Evolutionary conservation across 2,888 invertebrate genomes (phyloP).

Genomic region (Lissocephala sabroskyi): DNA sequence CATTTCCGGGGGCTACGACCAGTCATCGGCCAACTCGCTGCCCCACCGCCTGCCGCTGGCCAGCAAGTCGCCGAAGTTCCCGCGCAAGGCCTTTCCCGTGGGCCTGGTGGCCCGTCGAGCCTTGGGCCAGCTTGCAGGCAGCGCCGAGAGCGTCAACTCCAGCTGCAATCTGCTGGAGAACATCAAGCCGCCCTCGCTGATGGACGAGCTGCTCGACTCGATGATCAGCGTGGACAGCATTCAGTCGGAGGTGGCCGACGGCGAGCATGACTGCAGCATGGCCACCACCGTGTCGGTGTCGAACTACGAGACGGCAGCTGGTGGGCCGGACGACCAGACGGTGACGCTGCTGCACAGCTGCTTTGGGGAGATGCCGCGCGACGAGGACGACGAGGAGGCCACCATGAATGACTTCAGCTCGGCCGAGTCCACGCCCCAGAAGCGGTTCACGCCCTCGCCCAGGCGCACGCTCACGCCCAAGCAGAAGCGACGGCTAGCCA

Average conservation of each 20-base stretch:
- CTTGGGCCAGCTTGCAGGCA: constrained; percentile 76
- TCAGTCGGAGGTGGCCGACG: constrained; percentile 83
- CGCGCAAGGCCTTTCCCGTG: constrained; percentile 81
- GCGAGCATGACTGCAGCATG: constrained; percentile 73
- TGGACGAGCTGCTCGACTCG: constrained; percentile 84
- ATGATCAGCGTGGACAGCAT: constrained; percentile 89
- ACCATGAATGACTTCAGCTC: constrained; percentile 79
- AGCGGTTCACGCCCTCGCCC: constrained; percentile 67
- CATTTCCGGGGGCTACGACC: constrained; percentile 73
- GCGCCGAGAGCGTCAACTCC: constrained; percentile 77
- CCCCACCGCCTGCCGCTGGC: constrained; percentile 59
- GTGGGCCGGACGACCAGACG: constrained; percentile 76
- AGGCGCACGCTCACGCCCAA: constrained; percentile 78
- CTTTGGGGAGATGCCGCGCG: constrained; percentile 72
- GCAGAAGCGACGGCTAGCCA: constrained; percentile 82
- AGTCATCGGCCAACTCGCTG: constrained; percentile 41
- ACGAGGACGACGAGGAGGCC: constrained; percentile 62
- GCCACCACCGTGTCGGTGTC: constrained; percentile 69
- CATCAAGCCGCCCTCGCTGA: constrained; percentile 86
- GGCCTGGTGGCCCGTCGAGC: constrained; percentile 83
- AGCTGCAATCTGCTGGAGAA: constrained; percentile 83
- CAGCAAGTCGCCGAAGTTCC: constrained; percentile 70
- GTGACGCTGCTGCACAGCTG: constrained; percentile 75
- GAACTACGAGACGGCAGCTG: constrained; percentile 74
- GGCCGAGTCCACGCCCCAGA: constrained; percentile 83